Percentiles rank a stretch among this genome's conserved stretches.
Conservation (phyloP, 1,140 invertebrate species). For the Pinna nobilis region DNA sequence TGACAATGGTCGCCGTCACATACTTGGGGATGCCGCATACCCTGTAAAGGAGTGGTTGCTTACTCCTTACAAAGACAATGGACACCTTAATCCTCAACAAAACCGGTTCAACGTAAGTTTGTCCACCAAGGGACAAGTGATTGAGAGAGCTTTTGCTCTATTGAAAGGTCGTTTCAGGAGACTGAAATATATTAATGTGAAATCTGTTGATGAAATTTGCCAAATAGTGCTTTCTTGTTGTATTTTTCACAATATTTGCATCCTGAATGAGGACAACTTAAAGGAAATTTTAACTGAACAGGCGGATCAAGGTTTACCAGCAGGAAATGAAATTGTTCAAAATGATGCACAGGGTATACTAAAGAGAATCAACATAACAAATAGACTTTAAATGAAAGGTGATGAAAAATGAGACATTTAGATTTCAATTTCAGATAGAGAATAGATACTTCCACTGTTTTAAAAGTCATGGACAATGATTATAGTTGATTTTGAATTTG, state of each 20-base stretch:
- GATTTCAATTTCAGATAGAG: not conserved
- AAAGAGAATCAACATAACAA: constrained; percentile 23
- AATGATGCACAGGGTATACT: constrained; percentile 11
- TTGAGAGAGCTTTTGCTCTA: constrained; percentile 65
- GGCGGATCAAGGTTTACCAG: constrained; percentile 1
- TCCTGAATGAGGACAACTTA: constrained; percentile 32
- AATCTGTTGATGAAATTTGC: constrained; percentile 59
- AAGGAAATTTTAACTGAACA: constrained; percentile 9
- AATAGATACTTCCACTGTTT: not conserved
- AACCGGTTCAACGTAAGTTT: constrained; percentile 57
- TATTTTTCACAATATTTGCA: constrained; percentile 69
- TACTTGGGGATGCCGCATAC: constrained; percentile 40
- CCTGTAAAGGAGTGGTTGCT: constrained; percentile 38
- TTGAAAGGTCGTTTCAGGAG: constrained; percentile 67
- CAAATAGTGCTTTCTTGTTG: constrained; percentile 49
- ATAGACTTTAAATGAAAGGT: constrained; percentile 10
- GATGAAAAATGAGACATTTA: not conserved
- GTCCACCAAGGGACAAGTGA: constrained; percentile 53
- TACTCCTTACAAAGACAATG: constrained; percentile 30
- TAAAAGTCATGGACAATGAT: no score
- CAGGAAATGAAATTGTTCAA: not conserved
- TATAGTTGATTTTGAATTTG: no score
- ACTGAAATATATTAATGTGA: constrained; percentile 57
- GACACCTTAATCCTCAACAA: constrained; percentile 54
- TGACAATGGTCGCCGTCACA: constrained; percentile 30